Conservation (phyloP, 2,888 invertebrate species). For the Thymelicus lineola region DNA sequence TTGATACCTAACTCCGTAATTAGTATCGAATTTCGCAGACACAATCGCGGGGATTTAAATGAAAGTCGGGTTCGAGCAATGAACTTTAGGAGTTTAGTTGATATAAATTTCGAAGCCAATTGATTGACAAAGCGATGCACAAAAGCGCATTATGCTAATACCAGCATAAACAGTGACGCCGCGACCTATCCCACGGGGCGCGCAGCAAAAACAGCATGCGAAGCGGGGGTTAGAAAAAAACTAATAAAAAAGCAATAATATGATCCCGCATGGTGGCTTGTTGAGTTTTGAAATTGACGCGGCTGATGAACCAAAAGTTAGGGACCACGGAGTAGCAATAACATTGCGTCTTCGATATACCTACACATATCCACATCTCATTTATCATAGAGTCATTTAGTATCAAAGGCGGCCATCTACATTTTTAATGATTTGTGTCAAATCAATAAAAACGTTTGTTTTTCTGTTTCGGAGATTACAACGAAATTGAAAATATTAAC, state of each 20-base stretch:
- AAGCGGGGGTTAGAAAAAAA: slow-evolving; percentile 74
- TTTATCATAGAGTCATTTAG: too few species aligned
- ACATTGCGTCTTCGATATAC: slow-evolving; percentile 20
- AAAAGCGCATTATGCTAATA: slow-evolving; percentile 81
- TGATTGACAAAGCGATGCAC: slow-evolving; percentile 64
- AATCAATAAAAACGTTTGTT: too few species aligned
- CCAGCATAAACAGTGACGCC: slow-evolving; percentile 77
- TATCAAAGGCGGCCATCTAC: too few species aligned
- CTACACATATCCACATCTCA: background rate
- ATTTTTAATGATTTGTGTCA: too few species aligned
- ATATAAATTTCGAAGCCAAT: slow-evolving; percentile 63
- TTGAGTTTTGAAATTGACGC: slow-evolving; percentile 78
- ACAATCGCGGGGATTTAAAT: slow-evolving; percentile 36
- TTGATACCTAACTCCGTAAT: slow-evolving; percentile 62
- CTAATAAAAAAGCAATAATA: slow-evolving; percentile 85
- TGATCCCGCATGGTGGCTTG: slow-evolving; percentile 83
- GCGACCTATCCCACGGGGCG: slow-evolving; percentile 81
- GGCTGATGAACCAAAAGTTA: slow-evolving; percentile 75
- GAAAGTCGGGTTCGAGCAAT: slow-evolving; percentile 22
- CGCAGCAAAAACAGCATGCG: slow-evolving; percentile 76
- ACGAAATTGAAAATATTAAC: too few species aligned
- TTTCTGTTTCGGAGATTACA: too few species aligned
- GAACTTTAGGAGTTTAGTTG: slow-evolving; percentile 49
- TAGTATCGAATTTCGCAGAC: slow-evolving; percentile 67
- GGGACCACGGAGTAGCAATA: slow-evolving; percentile 47